Evolutionary conservation across 2,113 vertebrate genomes (phyloP).

Genomic region (Marmota flaviventris): DNA sequence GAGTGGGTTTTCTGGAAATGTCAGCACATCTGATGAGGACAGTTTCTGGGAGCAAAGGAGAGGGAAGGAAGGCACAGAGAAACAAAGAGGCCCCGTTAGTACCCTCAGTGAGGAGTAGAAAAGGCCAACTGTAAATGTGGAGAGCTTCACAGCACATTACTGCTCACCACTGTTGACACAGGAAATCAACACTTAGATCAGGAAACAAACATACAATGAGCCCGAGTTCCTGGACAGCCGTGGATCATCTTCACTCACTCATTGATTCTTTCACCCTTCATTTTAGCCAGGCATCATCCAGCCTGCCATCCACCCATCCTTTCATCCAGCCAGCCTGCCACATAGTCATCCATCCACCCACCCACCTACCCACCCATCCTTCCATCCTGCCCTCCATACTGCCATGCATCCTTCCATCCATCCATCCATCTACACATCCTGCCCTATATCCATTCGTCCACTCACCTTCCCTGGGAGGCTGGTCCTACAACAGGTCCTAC

Average conservation of each 20-base stretch:
- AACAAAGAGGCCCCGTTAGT: fast-evolving
- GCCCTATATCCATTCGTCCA: background rate
- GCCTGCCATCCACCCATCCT: background rate
- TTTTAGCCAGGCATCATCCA: background rate
- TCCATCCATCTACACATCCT: background rate
- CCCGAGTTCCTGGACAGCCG: background rate
- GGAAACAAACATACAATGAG: background rate
- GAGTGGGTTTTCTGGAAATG: background rate
- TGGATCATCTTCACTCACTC: background rate
- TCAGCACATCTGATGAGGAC: no score
- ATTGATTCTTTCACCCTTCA: background rate
- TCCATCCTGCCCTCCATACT: background rate
- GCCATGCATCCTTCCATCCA: background rate
- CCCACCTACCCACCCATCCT: background rate
- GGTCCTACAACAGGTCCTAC: no score
- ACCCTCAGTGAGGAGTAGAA: background rate
- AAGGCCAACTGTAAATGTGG: background rate
- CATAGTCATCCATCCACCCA: background rate
- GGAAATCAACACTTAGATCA: background rate
- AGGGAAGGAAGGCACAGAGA: background rate
- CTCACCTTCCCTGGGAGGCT: background rate
- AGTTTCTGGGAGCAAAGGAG: background rate
- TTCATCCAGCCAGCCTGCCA: no score
- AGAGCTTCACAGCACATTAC: background rate
- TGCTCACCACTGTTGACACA: background rate